Evolutionary conservation across 64 coral and sea anemone genomes (phyloP).

Genomic region (Platygyra sinensis): DNA sequence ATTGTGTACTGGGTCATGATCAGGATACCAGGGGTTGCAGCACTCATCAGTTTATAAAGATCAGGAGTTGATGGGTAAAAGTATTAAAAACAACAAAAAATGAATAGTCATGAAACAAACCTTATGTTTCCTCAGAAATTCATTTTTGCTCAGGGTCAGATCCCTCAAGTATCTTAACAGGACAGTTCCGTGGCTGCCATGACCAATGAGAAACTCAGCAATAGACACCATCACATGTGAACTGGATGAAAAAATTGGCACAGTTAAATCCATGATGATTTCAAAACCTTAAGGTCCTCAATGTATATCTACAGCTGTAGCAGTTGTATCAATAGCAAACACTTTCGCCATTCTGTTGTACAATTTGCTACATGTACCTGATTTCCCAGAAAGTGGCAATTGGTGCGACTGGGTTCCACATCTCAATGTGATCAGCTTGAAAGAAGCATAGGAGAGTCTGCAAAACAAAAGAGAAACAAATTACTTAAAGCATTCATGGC

Average conservation of each 20-base stretch:
- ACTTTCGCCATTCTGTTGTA: too few relatives aligned
- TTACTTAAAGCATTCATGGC: too few relatives aligned
- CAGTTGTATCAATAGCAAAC: too few relatives aligned
- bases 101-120: slow-evolving; percentile 16
- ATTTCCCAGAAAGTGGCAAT: slow-evolving; percentile 97
- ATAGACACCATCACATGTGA: slow-evolving; percentile 79
- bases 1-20: too few relatives aligned
- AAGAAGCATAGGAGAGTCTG: slow-evolving; percentile 85
- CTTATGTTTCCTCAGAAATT: slow-evolving; percentile 93
- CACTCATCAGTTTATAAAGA: too few relatives aligned
- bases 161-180: slow-evolving; percentile 87
- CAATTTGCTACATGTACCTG: slow-evolving; percentile 53
- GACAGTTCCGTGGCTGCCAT: slow-evolving; percentile 71
- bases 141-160: slow-evolving; percentile 82
- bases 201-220: slow-evolving; percentile 84
- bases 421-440: slow-evolving; percentile 88
- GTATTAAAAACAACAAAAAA: background rate
- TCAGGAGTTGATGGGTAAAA: too few relatives aligned
- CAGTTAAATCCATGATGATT: background rate
- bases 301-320: too few relatives aligned
- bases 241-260: slow-evolving; percentile 27
- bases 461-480: background rate
- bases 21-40: too few relatives aligned
- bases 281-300: background rate
- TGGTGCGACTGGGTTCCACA: slow-evolving; percentile 93